phyloP scores from a whole-genome alignment of 2,888 invertebrate species.

The Parapristionchus giblindavisi region DNA sequence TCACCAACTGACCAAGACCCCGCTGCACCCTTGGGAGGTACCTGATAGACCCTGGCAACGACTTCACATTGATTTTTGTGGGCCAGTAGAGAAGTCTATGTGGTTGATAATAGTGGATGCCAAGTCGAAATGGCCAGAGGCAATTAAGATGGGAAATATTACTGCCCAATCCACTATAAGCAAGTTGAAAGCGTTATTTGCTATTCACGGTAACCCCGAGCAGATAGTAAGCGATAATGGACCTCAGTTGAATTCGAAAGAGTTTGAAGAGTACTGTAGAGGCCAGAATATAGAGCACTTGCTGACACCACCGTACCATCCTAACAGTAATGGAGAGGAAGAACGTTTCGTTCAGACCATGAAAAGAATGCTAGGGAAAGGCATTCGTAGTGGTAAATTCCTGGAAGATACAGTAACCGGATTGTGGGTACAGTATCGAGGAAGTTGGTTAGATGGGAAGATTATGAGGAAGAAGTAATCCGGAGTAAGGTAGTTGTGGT shows the following conservation, averaged over 20 bases:
- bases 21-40: constrained; percentile 33
- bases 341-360: constrained; percentile 17
- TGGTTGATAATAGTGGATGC: constrained; percentile 35
- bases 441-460: too few relatives aligned
- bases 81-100: not conserved
- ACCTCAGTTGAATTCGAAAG: constrained; percentile 11
- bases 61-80: constrained; percentile 28
- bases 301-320: constrained; percentile 21
- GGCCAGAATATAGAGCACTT: constrained; percentile 12
- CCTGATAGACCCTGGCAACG: constrained; percentile 28
- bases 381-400: not conserved
- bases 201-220: not conserved
- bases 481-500: too few relatives aligned
- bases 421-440: not conserved
- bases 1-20: constrained; percentile 19
- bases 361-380: not conserved
- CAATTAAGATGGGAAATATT: constrained; percentile 3
- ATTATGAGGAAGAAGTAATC: too few relatives aligned
- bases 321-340: constrained; percentile 27
- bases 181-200: not conserved
- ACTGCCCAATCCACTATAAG: constrained; percentile 13
- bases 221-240: constrained; percentile 12
- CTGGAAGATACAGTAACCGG: not conserved
- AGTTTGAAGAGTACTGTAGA: constrained; percentile 7
- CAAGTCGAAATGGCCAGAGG: constrained; percentile 37